Percentiles rank a stretch among this genome's conserved stretches.
Evolutionary conservation across 2,888 invertebrate genomes (phyloP).

Genomic region (Agelastica alni): DNA sequence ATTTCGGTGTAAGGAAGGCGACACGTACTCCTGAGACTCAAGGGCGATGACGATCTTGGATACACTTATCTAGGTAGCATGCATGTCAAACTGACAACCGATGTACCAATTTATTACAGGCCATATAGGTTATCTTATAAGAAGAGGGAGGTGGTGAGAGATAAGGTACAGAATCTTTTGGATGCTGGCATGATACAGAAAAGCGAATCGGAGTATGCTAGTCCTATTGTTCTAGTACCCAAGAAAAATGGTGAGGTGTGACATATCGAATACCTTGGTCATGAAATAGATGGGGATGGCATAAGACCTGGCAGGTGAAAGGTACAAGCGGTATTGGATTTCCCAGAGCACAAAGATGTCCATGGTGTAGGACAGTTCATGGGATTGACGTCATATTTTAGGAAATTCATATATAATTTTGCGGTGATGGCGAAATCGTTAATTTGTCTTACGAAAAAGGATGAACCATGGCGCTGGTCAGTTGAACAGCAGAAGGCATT

Average conservation of each 20-base stretch:
- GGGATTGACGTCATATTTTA: slow-evolving; percentile 36
- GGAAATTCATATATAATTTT: slow-evolving; percentile 32
- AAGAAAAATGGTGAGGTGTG: background rate
- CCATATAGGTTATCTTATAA: no score
- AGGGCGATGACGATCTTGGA: background rate
- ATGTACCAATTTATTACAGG: no score
- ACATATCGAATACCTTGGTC: background rate
- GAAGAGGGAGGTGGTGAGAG: no score
- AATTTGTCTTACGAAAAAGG: no score
- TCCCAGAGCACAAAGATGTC: slow-evolving; percentile 34
- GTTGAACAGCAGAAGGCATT: no score
- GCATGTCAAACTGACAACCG: background rate
- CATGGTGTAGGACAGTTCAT: slow-evolving; percentile 37
- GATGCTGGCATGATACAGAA: background rate
- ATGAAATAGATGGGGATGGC: no score
- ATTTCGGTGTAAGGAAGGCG: no score
- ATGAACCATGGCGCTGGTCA: no score
- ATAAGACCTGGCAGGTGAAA: background rate
- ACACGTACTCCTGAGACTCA: no score
- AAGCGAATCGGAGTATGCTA: no score
- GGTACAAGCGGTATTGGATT: slow-evolving; percentile 13
- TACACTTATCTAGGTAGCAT: background rate
- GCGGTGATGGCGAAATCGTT: no score
- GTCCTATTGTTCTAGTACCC: background rate
- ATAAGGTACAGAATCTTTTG: background rate